phyloP scores from a whole-genome alignment of 2,797 vertebrate genomes.

The Propithecus deckenii region DNA sequence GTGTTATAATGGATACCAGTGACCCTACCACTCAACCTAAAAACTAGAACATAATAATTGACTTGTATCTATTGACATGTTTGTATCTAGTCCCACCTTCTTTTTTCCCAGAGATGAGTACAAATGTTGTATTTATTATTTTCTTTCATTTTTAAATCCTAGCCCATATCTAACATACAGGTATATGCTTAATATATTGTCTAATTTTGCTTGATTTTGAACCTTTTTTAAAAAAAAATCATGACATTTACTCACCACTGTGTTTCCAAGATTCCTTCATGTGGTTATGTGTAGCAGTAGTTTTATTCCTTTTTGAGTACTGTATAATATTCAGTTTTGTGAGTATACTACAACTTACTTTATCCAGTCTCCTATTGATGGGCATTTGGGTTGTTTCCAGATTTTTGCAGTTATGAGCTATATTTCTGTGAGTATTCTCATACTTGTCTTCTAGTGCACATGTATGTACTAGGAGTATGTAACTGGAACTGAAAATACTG shows the following conservation, averaged over 20 bases:
- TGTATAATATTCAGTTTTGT: not conserved
- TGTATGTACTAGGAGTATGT: not conserved
- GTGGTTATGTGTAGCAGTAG: not conserved
- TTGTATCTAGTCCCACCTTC: not conserved
- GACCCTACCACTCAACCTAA: not conserved
- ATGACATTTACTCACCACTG: not conserved
- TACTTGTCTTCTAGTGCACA: not conserved
- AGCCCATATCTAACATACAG: not conserved
- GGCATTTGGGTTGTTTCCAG: not conserved
- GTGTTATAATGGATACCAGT: not conserved
- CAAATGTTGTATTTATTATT: not conserved
- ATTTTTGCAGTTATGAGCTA: not conserved
- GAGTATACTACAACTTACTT: not conserved
- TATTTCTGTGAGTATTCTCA: not conserved
- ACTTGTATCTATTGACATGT: not conserved
- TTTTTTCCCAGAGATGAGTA: not conserved
- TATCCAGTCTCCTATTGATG: not conserved
- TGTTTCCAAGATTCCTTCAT: not conserved
- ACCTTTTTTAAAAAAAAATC: not conserved
- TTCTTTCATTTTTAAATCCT: not conserved
- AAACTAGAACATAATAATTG: constrained; percentile 12
- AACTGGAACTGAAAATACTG: not conserved
- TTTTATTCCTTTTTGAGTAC: not conserved
- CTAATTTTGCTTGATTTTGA: not conserved
- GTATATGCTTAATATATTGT: not conserved